Evolutionary conservation across 92 coral and sea anemone species (phyloP), one percentile per base, ranked within the genome.

Genomic region (Chrysogorgia sp.): DNA sequence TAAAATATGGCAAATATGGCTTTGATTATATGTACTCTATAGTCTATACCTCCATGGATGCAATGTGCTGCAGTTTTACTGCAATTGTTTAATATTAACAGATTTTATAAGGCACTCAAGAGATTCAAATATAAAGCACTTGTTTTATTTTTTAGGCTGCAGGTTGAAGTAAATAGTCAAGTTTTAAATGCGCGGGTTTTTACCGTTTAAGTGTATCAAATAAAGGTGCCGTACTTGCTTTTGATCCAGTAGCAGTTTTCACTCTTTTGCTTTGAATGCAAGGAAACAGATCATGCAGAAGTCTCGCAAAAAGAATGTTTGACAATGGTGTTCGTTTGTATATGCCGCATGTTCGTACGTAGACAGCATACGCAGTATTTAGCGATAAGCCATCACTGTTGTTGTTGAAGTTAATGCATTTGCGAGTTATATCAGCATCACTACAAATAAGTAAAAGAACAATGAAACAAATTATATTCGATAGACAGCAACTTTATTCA

Each of bases 311-410:
- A 34, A 64, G 71, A 5, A 64, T 45, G 1, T 64, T 10, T 34
- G 71, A 34, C 7, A 34, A 7, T 8, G 71, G 71, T 1, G 30
- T 64, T 22, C 52, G 30, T 64, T 64, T 34, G 50, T 64, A 30
- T 25, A 22, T 5, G 23, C 23, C 34, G 71, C 71, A 64, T 40
- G 24, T 23, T 64, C 21, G 49, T 1, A 24, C 24, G 49, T 34
- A 64, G 12, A 48, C 71, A 64, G 2, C 50, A 64, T 64, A 64
- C 30, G 71, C 71, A 40, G 30, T 22, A 35, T 10, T 1, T 13
- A 64, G 71, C 49, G 71, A 34, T 34, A 64, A 34, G 50, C 71
- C 71, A 32, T 40, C 28, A 64, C 71, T 32, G 30, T 64, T 22
- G 30, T 64, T 21, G 50, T 64, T 64, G 1, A 64, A 64, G 34